Evolutionary conservation across 2,888 invertebrate genomes (phyloP).

Genomic region (Caenorhabditis sp.): DNA sequence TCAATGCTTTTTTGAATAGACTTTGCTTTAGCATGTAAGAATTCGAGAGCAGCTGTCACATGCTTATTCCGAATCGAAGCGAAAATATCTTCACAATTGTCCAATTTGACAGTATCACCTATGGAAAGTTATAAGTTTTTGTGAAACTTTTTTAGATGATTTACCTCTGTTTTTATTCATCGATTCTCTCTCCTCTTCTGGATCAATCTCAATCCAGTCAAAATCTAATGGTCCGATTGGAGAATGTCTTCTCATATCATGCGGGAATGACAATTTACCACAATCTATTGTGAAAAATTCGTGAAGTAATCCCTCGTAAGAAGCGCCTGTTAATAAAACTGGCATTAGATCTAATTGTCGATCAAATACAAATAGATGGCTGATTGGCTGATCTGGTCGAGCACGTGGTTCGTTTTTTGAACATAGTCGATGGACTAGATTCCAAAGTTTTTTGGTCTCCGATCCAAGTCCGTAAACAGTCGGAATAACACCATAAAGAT

Average conservation of each 20-base stretch:
- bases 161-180: slow-evolving; percentile 24
- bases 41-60: slow-evolving; percentile 88
- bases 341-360: slow-evolving; percentile 81
- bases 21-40: slow-evolving; percentile 85
- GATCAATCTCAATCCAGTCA: slow-evolving; percentile 41
- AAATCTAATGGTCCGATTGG: slow-evolving; percentile 26
- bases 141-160: slow-evolving; percentile 19
- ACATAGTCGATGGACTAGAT: slow-evolving; percentile 47
- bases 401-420: slow-evolving; percentile 66
- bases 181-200: slow-evolving; percentile 31
- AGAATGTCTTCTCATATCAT: slow-evolving; percentile 32
- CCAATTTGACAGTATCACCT: slow-evolving; percentile 46
- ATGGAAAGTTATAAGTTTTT: no score
- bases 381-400: slow-evolving; percentile 67
- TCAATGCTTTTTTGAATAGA: slow-evolving; percentile 41
- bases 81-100: slow-evolving; percentile 69
- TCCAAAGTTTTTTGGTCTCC: slow-evolving; percentile 49
- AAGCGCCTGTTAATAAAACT: slow-evolving; percentile 86
- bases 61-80: slow-evolving; percentile 85
- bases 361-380: slow-evolving; percentile 63
- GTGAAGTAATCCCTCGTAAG: slow-evolving; percentile 87
- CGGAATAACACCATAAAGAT: slow-evolving; percentile 78
- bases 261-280: slow-evolving; percentile 74
- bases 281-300: slow-evolving; percentile 87
- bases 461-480: slow-evolving; percentile 54